Evolutionary conservation across 2,113 vertebrate species (phyloP).

Genomic region (Pelmatolapia mariae): DNA sequence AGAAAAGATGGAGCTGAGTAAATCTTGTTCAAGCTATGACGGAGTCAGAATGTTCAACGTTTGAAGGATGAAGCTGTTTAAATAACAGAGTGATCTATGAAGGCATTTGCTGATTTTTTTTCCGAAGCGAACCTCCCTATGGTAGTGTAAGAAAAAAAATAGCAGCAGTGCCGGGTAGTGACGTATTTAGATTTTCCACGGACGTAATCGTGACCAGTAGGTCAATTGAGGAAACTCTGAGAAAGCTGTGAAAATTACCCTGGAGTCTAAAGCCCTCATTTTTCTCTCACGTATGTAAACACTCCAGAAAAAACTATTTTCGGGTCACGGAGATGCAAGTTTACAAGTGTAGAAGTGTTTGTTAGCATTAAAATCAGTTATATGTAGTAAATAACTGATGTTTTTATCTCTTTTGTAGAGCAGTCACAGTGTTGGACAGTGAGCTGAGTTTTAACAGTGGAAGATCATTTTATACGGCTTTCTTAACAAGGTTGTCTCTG

Average conservation of each 20-base stretch:
- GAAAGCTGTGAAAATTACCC: background rate
- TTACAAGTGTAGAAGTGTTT: background rate
- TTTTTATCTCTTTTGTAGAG: background rate
- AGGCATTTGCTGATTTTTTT: background rate
- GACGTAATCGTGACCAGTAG: constrained; percentile 11
- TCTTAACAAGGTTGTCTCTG: background rate
- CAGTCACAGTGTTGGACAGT: background rate
- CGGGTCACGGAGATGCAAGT: background rate
- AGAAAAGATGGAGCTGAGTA: background rate
- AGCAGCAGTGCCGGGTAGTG: background rate
- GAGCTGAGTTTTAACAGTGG: background rate
- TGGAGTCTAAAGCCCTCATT: background rate
- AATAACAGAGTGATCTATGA: background rate
- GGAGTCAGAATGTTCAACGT: background rate
- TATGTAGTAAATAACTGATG: background rate
- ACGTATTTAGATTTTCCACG: constrained; percentile 35
- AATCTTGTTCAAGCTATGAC: background rate
- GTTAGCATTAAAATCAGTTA: background rate
- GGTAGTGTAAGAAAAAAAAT: background rate
- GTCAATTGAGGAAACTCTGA: background rate
- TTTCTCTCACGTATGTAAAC: background rate
- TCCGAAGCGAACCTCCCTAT: background rate
- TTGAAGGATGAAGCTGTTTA: background rate
- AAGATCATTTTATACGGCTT: background rate
- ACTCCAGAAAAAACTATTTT: background rate